A percentile compares a stretch with the other conserved stretches of the same genome.
These are phyloP conservation scores for Macaca mulatta DNA, from an alignment of 2,113 vertebrate genomes.

Conservation along the genomic window DNA sequence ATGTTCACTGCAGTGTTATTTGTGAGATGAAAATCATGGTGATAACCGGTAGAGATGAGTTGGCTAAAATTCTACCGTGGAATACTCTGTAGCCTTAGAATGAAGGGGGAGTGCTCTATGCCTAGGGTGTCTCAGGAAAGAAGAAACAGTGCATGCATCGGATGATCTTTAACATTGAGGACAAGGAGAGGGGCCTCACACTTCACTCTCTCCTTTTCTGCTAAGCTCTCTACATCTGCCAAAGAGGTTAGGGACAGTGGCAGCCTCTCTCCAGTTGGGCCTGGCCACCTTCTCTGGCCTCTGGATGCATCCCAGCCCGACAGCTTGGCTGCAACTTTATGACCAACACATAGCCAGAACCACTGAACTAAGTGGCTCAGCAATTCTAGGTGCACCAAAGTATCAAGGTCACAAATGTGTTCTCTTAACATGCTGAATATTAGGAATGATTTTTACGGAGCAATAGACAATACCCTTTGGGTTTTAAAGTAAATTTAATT, in stretches of 20 bases:
- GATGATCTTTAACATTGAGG: too few relatives aligned
- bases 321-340: not conserved
- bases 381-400: not conserved
- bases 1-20: too few relatives aligned
- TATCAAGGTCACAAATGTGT: not conserved
- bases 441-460: not conserved
- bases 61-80: too few relatives aligned
- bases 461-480: not conserved
- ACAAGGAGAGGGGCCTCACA: too few relatives aligned
- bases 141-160: too few relatives aligned
- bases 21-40: too few relatives aligned
- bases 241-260: not conserved
- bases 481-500: too few relatives aligned
- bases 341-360: not conserved
- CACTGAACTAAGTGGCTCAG: not conserved
- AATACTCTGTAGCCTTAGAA: too few relatives aligned
- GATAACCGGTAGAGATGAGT: fast-evolving
- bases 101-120: too few relatives aligned
- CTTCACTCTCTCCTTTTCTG: not conserved
- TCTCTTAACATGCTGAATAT: not conserved
- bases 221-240: not conserved
- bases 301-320: not conserved
- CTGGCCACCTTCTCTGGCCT: not conserved
- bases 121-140: too few relatives aligned
- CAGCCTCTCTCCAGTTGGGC: not conserved